Conservation (phyloP, 2,888 invertebrate genomes). For the Zhuqinia jingwanae region DNA sequence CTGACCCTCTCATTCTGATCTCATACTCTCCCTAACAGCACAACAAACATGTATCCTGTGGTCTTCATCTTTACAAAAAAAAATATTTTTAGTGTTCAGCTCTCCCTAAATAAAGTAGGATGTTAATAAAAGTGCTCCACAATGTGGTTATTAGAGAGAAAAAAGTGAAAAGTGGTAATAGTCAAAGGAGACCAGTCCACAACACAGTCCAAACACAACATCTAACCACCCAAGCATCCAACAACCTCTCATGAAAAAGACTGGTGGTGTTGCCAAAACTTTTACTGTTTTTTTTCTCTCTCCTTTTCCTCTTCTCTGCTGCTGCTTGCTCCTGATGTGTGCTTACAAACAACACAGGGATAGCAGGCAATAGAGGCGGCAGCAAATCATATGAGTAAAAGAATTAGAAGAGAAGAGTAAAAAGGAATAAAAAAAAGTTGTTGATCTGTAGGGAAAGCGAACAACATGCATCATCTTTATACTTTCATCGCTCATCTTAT, state of each 20-base stretch:
- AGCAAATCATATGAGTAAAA: background rate
- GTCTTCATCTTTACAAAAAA: background rate
- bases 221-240: background rate
- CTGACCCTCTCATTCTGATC: background rate
- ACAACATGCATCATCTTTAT: conserved; percentile 3
- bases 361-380: background rate
- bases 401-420: background rate
- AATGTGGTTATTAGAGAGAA: conserved; percentile 21
- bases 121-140: background rate
- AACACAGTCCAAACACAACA: too few relatives aligned
- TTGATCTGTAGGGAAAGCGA: background rate
- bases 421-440: background rate
- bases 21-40: background rate
- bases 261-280: background rate
- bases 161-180: conserved; percentile 34
- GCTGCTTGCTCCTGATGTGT: too few relatives aligned
- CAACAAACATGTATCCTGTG: too few relatives aligned
- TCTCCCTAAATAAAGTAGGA: background rate
- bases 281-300: background rate
- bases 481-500: background rate
- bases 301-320: background rate
- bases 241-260: background rate
- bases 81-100: background rate
- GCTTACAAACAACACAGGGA: too few relatives aligned
- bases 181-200: background rate